A percentile compares a stretch with the other conserved stretches of the same genome.
These are phyloP conservation scores for Sitta carolinensis DNA, from an alignment of 2,797 vertebrate species.

Conservation along the genomic window DNA sequence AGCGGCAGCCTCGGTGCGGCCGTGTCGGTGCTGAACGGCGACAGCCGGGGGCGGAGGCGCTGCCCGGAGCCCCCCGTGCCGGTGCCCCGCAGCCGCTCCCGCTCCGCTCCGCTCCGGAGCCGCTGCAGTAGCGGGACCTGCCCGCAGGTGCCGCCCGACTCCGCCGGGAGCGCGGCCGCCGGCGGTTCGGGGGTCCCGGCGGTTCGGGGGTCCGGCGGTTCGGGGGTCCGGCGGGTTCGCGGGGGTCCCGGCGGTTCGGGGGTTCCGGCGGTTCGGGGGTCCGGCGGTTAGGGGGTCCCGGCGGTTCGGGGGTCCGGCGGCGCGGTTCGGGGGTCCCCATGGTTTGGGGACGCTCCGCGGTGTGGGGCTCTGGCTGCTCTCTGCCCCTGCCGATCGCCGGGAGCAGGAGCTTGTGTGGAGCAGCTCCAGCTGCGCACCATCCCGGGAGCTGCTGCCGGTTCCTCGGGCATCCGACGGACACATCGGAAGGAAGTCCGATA, in stretches of 20 bases:
- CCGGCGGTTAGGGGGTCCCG: neutral
- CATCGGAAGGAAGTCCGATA: fast-evolving
- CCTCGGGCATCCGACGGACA: fast-evolving
- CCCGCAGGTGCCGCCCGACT: slow-evolving; percentile 70
- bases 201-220: no score
- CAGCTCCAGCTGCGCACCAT: neutral
- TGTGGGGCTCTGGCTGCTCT: neutral
- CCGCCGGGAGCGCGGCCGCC: slow-evolving; percentile 27
- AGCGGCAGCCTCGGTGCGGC: neutral
- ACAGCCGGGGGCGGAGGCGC: neutral
- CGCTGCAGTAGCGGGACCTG: neutral
- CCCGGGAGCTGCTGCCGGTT: neutral
- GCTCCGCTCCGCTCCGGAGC: neutral
- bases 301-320: neutral
- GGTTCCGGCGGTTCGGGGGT: no score
- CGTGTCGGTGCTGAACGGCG: neutral
- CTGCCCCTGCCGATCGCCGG: neutral
- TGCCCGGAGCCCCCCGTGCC: neutral
- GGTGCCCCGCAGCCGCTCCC: neutral
- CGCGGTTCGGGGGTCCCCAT: neutral
- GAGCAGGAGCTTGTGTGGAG: neutral
- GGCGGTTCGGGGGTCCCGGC: no score
- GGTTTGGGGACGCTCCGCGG: no score
- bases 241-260: no score
- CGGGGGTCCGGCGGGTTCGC: no score